A percentile compares a stretch with the other conserved stretches of the same genome.
Evolutionary conservation across 2,113 vertebrate species (phyloP).

Genomic region (Nothobranchius furzeri): DNA sequence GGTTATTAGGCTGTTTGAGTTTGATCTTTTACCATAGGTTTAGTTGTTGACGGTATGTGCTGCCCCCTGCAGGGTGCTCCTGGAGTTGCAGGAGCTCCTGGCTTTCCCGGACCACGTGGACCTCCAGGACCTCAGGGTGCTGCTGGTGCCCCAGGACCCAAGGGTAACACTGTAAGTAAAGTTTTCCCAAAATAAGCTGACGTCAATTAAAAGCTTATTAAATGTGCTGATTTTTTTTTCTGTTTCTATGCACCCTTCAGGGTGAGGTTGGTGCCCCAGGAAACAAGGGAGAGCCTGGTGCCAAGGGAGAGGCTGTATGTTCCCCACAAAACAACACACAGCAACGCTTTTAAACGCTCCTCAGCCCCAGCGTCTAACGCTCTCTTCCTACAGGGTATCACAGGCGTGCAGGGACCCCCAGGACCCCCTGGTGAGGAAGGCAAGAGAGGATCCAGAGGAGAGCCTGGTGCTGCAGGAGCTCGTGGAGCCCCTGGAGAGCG

Average conservation of each 20-base stretch:
- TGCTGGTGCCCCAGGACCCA: constrained; percentile 88
- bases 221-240: background rate
- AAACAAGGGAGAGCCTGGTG: constrained; percentile 91
- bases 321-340: background rate
- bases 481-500: constrained; percentile 92
- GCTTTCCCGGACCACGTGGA: constrained; percentile 96
- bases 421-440: constrained; percentile 94
- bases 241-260: constrained; percentile 66
- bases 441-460: constrained; percentile 95
- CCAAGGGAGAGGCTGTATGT: constrained; percentile 94
- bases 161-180: constrained; percentile 94
- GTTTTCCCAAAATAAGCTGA: too few relatives aligned
- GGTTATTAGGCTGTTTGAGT: background rate
- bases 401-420: constrained; percentile 88
- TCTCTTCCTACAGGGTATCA: constrained; percentile 79
- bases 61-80: constrained; percentile 87
- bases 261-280: constrained; percentile 91
- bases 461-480: constrained; percentile 85
- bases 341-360: background rate
- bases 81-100: constrained; percentile 95
- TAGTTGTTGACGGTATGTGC: constrained; percentile 36
- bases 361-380: too few relatives aligned
- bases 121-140: constrained; percentile 91
- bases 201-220: background rate
- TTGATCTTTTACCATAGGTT: background rate